Conservation (phyloP, 2,113 vertebrate genomes). For the Xenopus tropicalis region UCB_Xtro_10.0 CM004451.2:11355001-11355500, state of each 20-base stretch:
- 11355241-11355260: conserved; percentile 48
- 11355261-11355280: conserved; percentile 44
- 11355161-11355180: no score
- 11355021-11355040: no score
- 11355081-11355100: no score
- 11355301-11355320: conserved; percentile 48
- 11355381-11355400: conserved; percentile 54
- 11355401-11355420: conserved; percentile 48
- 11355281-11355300: conserved; percentile 34
- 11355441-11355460: conserved; percentile 34
- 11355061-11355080: no score
- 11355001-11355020: no score
- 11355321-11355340: conserved; percentile 36
- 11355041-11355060: no score
- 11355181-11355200: no score
- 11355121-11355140: no score
- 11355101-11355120: no score
- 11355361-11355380: conserved; percentile 56
- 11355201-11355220: no score
- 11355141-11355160: no score
- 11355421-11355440: conserved; percentile 50
- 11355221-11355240: no score
- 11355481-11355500: conserved; percentile 39
- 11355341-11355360: conserved; percentile 35
- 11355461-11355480: not conserved